phyloP scores from a whole-genome alignment of 1,140 invertebrate species.

The Triops longicaudatus region DNA sequence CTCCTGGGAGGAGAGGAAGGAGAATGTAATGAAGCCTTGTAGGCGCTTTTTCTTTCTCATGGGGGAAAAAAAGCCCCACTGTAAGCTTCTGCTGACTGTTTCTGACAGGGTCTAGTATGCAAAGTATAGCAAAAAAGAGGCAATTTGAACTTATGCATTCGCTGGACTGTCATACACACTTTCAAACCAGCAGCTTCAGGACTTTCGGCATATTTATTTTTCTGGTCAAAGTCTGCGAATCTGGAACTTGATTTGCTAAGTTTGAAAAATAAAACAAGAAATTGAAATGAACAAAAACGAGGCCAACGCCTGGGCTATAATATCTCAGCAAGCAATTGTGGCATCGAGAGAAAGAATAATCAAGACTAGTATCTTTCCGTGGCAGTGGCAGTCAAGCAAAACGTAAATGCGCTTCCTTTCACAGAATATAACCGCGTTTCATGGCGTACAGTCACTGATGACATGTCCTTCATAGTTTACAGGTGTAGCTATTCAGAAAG shows the following conservation, averaged over 20 bases:
- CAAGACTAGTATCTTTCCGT: too few species aligned
- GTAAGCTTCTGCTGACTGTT: not conserved
- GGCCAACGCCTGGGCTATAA: too few species aligned
- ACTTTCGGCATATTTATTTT: not conserved
- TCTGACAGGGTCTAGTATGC: not conserved
- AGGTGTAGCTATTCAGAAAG: too few species aligned
- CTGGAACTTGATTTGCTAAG: not conserved
- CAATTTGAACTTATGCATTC: not conserved
- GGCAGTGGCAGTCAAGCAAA: too few species aligned
- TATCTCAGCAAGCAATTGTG: too few species aligned
- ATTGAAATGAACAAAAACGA: too few species aligned
- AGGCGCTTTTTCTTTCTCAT: not conserved
- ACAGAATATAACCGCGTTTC: too few species aligned
- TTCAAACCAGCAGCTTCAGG: not conserved
- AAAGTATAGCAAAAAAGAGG: not conserved
- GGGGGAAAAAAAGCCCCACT: not conserved
- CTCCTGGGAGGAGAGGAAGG: not conserved
- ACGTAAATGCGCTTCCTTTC: too few species aligned
- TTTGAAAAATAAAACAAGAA: too few species aligned
- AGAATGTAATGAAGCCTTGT: not conserved
- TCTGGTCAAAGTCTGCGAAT: not conserved
- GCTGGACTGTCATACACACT: not conserved
- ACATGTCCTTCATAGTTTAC: too few species aligned
- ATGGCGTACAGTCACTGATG: too few species aligned
- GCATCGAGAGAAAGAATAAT: too few species aligned